Percentiles rank a stretch among this genome's conserved stretches.
phyloP scores from a whole-genome alignment of 2,888 invertebrate species.

The Teleiodes luculella region DNA sequence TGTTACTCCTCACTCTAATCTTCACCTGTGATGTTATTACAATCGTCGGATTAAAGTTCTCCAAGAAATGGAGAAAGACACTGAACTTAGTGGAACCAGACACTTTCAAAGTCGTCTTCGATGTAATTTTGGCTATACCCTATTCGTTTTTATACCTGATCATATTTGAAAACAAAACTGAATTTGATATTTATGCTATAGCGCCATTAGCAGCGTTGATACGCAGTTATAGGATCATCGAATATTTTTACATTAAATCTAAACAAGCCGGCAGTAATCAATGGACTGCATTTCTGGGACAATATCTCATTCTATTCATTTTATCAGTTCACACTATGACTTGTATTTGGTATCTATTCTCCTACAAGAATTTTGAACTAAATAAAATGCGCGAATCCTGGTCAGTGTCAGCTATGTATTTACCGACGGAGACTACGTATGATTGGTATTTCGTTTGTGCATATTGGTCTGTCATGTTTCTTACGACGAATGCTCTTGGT shows the following conservation, averaged over 20 bases:
- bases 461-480: conserved; percentile 69
- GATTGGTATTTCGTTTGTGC: conserved; percentile 71
- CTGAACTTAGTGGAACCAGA: conserved; percentile 67
- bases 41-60: conserved; percentile 59
- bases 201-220: conserved; percentile 59
- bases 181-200: conserved; percentile 51
- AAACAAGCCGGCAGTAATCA: conserved; percentile 70
- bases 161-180: conserved; percentile 22
- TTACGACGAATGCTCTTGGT: conserved; percentile 68
- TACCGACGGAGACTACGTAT: conserved; percentile 56
- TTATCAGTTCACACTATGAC: conserved; percentile 68
- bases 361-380: conserved; percentile 56
- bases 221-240: conserved; percentile 62
- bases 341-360: conserved; percentile 68
- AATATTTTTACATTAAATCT: conserved; percentile 63
- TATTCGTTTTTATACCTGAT: conserved; percentile 58
- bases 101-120: conserved; percentile 48
- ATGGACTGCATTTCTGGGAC: conserved; percentile 69
- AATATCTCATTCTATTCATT: conserved; percentile 65
- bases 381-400: conserved; percentile 56
- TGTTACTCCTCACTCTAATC: conserved; percentile 52
- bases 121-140: conserved; percentile 57
- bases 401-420: conserved; percentile 53
- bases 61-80: conserved; percentile 66
- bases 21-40: conserved; percentile 58